Evolutionary conservation across 2,113 vertebrate genomes (phyloP).

Genomic region (Engraulis encrasicolus): DNA sequence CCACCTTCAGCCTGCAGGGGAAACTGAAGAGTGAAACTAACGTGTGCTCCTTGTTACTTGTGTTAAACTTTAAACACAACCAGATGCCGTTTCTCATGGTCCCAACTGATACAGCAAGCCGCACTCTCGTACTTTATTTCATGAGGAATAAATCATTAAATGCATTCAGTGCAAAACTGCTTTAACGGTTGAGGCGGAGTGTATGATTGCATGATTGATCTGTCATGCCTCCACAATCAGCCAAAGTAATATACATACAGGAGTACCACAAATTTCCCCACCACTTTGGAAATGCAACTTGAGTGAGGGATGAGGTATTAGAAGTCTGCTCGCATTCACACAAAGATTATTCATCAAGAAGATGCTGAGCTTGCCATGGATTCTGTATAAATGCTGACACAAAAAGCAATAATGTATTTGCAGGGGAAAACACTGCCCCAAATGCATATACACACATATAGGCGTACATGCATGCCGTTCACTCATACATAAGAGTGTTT

Average conservation of each 20-base stretch:
- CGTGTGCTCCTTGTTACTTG: no score
- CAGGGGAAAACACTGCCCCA: no score
- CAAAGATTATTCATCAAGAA: neutral
- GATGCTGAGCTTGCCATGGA: neutral
- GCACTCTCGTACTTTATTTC: neutral
- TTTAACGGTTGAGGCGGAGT: neutral
- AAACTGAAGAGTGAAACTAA: no score
- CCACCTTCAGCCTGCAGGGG: no score
- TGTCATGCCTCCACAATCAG: neutral
- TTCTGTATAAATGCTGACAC: neutral
- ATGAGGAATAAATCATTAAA: neutral
- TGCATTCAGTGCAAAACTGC: neutral
- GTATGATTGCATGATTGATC: neutral
- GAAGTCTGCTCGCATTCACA: neutral
- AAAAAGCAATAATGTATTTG: neutral
- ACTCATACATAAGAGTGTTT: neutral
- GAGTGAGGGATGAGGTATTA: neutral
- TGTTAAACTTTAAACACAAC: no score
- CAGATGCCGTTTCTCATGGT: neutral
- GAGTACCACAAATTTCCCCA: neutral
- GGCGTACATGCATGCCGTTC: neutral
- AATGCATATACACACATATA: neutral
- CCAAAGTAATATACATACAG: neutral
- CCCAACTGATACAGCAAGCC: neutral
- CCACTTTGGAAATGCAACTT: neutral